Base-by-base conservation (phyloP, 2,888 invertebrate species). In the Crepidodera aurea region DNA sequence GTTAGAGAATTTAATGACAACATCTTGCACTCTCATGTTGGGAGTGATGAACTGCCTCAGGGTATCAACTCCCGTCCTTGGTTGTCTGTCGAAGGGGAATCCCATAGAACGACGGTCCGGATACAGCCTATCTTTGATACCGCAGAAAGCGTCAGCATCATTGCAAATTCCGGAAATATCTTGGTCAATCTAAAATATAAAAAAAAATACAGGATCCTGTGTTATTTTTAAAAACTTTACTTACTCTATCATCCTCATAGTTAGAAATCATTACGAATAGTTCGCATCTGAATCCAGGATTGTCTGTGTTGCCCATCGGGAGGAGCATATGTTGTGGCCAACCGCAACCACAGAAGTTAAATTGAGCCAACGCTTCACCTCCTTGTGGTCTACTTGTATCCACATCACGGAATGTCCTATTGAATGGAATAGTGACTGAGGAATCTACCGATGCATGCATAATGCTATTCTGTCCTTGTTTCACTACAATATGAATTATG, bases 301-400 rank as follows among this genome's bases (percentile, higher is more conserved):
- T 48, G 60, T 85, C 83, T 0, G 83, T 74, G 2, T 79, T 88
- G 2, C 93, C 93, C 79, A 87, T 90, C 0, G 93, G 90, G 29
- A 92, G 69, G 4, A 93, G 84, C 86, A 93, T 85, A 79, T 93
- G 92, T 64, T 92, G 88, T 0, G 93, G 93, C 92, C 93, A 93
- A 51, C 93, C 93, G 73, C 94, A 94, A 63, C 93, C 93, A 82
- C 94, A 94, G 85, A 91, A 92, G 81, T 90, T 90, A 82, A 90
- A 91, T 69, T 84, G 83, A 6, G 80, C 81, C 58, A 82, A 69
- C 0, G 85, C 80, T 1, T 83, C 80, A 39, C 85, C 85, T 0
- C 83, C 85, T n/a, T 83, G 79, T 0, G 90, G 89, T 0, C 90
- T 84, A 60, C 80, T 83, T n/a, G 76, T 73, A 69, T 90, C 89